A percentile compares a stretch with the other conserved stretches of the same genome.
These are phyloP conservation scores for Toxotes jaculatrix DNA, from an alignment of 2,113 vertebrate species.

Conservation along the genomic window DNA sequence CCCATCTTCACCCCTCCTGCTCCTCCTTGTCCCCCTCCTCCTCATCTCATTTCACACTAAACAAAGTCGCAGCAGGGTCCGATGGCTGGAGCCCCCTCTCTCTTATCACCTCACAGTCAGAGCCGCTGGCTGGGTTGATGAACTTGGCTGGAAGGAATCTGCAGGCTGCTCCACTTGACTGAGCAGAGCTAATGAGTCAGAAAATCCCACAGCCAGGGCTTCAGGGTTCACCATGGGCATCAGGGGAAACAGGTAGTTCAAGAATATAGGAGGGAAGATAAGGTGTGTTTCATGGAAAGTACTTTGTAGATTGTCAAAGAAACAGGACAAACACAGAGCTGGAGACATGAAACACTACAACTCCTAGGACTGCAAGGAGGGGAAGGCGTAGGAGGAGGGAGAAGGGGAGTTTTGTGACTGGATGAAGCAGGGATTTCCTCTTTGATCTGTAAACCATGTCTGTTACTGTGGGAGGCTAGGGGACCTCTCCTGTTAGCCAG, in stretches of 20 bases:
- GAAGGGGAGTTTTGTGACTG: constrained; percentile 39
- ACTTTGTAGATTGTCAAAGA: constrained; percentile 23
- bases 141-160: constrained; percentile 81
- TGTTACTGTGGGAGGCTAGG: constrained; percentile 43
- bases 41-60: constrained; percentile 77
- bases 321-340: background rate
- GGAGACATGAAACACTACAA: constrained; percentile 15
- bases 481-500: constrained; percentile 68
- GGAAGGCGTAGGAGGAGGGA: constrained; percentile 44
- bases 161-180: constrained; percentile 77
- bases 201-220: constrained; percentile 78
- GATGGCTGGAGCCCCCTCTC: constrained; percentile 53
- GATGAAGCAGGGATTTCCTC: constrained; percentile 67
- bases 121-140: constrained; percentile 67
- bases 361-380: constrained; percentile 40
- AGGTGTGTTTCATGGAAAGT: constrained; percentile 49
- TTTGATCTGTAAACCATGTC: constrained; percentile 80
- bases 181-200: constrained; percentile 82
- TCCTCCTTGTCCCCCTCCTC: constrained; percentile 51
- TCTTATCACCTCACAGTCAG: constrained; percentile 67
- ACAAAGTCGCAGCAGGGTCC: constrained; percentile 72
- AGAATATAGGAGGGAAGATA: constrained; percentile 15
- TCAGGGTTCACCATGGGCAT: constrained; percentile 75
- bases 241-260: constrained; percentile 66
- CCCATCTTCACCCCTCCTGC: constrained; percentile 31